These are phyloP conservation scores for Xenops minutus DNA, from an alignment of 2,797 vertebrate species.

Conservation along the genomic window DNA sequence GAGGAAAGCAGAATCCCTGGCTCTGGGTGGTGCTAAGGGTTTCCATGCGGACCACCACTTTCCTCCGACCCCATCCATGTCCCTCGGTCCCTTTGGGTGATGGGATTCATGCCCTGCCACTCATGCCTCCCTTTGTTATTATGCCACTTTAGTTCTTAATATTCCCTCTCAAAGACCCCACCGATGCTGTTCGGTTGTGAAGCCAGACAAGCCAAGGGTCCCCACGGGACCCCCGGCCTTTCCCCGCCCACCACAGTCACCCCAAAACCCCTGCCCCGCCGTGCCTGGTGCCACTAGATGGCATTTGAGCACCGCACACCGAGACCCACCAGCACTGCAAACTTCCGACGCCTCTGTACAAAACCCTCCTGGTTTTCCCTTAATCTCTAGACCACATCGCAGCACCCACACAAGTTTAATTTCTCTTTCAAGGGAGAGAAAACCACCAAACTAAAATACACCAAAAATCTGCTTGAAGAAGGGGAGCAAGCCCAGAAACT, in stretches of 20 bases:
- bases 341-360: neutral
- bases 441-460: neutral
- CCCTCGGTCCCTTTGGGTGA: neutral
- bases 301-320: neutral
- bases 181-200: accelerated
- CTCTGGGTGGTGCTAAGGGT: accelerated
- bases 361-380: neutral
- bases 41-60: accelerated
- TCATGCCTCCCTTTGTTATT: accelerated
- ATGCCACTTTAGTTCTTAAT: neutral
- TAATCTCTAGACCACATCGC: neutral
- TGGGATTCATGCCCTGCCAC: neutral
- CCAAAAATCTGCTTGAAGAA: neutral
- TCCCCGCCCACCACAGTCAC: neutral
- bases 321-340: neutral
- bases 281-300: slow-evolving; percentile 40
- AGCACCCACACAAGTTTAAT: neutral
- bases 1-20: neutral
- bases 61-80: neutral
- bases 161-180: neutral
- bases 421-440: neutral
- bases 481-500: neutral
- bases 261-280: neutral
- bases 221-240: accelerated
- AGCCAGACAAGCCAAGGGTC: neutral